Evolutionary conservation across 2,113 vertebrate genomes (phyloP), one percentile per base, ranked within the genome.

Genomic region (Phalacrocorax aristotelis): DNA sequence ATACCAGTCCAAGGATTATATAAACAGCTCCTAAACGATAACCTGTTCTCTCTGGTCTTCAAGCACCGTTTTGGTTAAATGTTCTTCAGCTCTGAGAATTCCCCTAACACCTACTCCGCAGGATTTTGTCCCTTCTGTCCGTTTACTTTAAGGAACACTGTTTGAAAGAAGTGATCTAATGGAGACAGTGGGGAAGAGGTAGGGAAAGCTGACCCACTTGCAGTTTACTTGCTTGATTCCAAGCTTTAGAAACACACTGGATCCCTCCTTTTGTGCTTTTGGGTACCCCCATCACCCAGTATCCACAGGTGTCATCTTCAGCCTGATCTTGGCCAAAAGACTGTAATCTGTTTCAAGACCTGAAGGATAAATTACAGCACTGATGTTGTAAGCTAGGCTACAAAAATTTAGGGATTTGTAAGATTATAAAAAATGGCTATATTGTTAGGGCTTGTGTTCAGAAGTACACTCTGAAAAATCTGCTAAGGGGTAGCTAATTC

Each of bases 111-210:
- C 19, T 49, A 16, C 16, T 34, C 11, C 36, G 42, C 12, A 74
- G 27, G 34, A 68, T 36, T 87, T 62, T 62, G 8, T n/a, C 7
- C 19, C 30, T n/a, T 91, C 52, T 57, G 16, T 40, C 36, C 64
- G 36, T 36, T 64, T 57, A 54, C 8, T 36, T 80, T 55, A 51
- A 64, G 52, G 20, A 8, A 44, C 5, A 32, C 8, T 42, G 55
- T 75, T 80, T 42, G 29, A 71, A 75, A 66, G 20, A 66, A 5
- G 2, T 30, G 10, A 55, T 42, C 5, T 64, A 82, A 49, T 0
- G 1, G 11, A 84, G 23, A 25, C 8, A 42, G 7, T 13, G 6
- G 1, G 3, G 18, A 84, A 44, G 3, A 74, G 9, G 4, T 0
- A 82, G 30, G 27, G 18, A 61, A 93, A 89, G 19, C 8, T 65